A percentile compares a stretch with the other conserved stretches of the same genome.
These are phyloP conservation scores for Calyptomena viridis DNA, from an alignment of 2,113 vertebrate species.

Conservation along the genomic window DNA sequence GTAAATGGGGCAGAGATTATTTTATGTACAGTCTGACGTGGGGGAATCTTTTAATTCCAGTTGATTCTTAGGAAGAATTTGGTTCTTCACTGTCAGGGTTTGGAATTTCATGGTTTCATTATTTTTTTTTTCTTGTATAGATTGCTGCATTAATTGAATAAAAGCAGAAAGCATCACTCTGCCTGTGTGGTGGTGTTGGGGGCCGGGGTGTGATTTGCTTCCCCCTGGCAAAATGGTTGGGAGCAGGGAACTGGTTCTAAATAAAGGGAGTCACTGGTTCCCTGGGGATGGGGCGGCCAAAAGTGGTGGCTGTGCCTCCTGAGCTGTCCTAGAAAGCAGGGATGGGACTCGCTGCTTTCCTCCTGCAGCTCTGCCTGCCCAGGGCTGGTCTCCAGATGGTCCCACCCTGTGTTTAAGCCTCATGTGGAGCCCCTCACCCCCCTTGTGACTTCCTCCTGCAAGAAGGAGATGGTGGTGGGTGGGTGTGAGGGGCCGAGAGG, in stretches of 20 bases:
- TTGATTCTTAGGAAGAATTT: slow-evolving; percentile 72
- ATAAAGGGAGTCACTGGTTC: not conserved
- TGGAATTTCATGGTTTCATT: slow-evolving; percentile 66
- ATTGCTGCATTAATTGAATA: slow-evolving; percentile 78
- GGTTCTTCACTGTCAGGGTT: slow-evolving; percentile 69
- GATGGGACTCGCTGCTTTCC: not conserved
- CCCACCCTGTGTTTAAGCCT: accelerated
- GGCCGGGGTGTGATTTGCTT: not conserved
- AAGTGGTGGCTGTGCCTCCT: not conserved
- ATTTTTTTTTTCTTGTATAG: slow-evolving; percentile 67
- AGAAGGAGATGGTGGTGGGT: not conserved
- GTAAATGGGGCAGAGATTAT: slow-evolving; percentile 74
- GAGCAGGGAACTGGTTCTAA: not conserved
- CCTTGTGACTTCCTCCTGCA: not conserved
- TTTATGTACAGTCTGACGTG: slow-evolving; percentile 71
- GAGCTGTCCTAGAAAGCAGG: not conserved
- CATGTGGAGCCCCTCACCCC: accelerated
- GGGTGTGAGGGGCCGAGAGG: not conserved
- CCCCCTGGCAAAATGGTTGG: not conserved
- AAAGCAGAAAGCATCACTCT: slow-evolving; percentile 69
- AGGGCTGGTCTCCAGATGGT: not conserved
- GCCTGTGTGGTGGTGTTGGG: not conserved
- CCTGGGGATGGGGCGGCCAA: accelerated
- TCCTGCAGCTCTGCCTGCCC: too few species aligned
- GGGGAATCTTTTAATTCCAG: slow-evolving; percentile 68